These are phyloP conservation scores for Adelosebastes latens DNA, from an alignment of 2,797 vertebrate genomes.

Conservation along the genomic window DNA sequence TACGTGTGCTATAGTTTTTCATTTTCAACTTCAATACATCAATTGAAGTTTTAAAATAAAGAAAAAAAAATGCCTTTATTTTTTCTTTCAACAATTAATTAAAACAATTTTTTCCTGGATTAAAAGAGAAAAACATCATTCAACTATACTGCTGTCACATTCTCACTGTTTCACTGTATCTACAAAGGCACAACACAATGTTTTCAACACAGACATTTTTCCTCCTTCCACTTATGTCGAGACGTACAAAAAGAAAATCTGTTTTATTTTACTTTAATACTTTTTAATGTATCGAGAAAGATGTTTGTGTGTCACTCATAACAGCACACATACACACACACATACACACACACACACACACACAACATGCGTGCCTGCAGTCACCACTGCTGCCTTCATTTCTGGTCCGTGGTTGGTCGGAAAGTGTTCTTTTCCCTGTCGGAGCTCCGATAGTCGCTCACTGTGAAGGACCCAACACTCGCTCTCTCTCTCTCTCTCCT, in stretches of 20 bases:
- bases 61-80: slow-evolving; percentile 15
- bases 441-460: slow-evolving; percentile 46
- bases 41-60: slow-evolving; percentile 33
- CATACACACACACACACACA: slow-evolving; percentile 3
- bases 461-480: slow-evolving; percentile 47
- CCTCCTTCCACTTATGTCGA: not conserved
- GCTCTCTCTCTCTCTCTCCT: slow-evolving; percentile 21
- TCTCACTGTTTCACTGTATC: slow-evolving; percentile 45
- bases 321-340: slow-evolving; percentile 19
- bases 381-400: slow-evolving; percentile 38
- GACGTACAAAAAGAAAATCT: slow-evolving; percentile 14
- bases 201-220: slow-evolving; percentile 23
- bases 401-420: slow-evolving; percentile 38
- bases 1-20: not conserved
- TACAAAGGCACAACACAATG: slow-evolving; percentile 60
- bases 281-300: slow-evolving; percentile 14
- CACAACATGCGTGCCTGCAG: slow-evolving; percentile 22
- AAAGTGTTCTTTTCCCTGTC: slow-evolving; percentile 59
- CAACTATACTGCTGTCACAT: slow-evolving; percentile 25
- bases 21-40: slow-evolving; percentile 47
- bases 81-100: slow-evolving; percentile 59
- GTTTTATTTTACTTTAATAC: not conserved
- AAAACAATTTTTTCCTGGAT: slow-evolving; percentile 38
- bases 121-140: slow-evolving; percentile 42
- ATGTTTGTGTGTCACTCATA: slow-evolving; percentile 38